These are phyloP conservation scores for Luffia ferchaultella DNA, from an alignment of 2,888 invertebrate genomes.

Conservation along the genomic window DNA sequence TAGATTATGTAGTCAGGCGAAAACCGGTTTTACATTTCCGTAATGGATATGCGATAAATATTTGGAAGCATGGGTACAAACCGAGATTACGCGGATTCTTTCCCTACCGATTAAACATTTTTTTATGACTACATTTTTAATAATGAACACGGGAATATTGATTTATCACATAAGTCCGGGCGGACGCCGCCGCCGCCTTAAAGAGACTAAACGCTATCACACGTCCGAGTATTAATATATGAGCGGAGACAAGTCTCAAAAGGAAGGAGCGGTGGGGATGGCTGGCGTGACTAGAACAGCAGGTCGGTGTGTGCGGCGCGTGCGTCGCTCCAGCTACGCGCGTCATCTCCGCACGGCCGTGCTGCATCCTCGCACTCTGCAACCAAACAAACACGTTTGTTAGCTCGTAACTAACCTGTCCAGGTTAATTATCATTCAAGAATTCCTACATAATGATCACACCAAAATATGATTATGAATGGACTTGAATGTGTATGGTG, in stretches of 20 bases:
- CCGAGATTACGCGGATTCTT: no score
- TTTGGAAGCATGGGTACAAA: no score
- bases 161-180: no score
- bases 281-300: constrained; percentile 38
- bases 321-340: constrained; percentile 44
- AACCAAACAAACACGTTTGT: background rate
- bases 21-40: no score
- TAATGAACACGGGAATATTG: no score
- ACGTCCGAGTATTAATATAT: background rate
- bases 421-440: background rate
- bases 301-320: constrained; percentile 45
- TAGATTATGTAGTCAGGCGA: no score
- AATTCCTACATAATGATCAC: background rate
- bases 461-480: background rate
- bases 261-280: background rate
- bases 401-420: background rate
- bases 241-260: background rate
- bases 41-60: no score
- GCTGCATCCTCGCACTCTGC: constrained; percentile 25
- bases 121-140: no score
- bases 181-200: no score
- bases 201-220: background rate
- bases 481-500: no score
- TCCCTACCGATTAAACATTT: no score
- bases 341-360: constrained; percentile 36